Conservation (phyloP, 2,888 invertebrate species). For the Chrysolina haemoptera region DNA sequence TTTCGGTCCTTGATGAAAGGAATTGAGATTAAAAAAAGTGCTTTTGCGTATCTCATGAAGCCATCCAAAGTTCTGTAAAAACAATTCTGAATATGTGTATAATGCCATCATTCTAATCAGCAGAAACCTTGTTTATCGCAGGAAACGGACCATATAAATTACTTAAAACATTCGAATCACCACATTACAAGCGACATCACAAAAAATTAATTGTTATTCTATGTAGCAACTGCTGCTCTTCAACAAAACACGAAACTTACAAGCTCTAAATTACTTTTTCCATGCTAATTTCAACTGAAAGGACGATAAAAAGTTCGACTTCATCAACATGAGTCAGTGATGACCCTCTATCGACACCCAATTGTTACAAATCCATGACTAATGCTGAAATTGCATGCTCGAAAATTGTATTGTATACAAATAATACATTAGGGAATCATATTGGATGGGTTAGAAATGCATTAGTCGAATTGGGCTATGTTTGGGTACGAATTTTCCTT, state of each 20-base stretch:
- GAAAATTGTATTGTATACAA: constrained; percentile 24
- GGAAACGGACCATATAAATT: no score
- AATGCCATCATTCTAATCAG: no score
- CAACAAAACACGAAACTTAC: background rate
- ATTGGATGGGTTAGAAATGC: constrained; percentile 38
- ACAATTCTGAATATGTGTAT: no score
- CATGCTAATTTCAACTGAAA: background rate
- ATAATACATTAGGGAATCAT: constrained; percentile 29
- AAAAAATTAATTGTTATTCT: constrained; percentile 24
- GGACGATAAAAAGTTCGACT: background rate
- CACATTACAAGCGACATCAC: background rate
- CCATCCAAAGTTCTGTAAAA: no score
- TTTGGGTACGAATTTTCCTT: constrained; percentile 20
- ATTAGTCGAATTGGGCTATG: constrained; percentile 43
- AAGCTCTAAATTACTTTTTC: background rate
- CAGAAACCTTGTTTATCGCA: no score
- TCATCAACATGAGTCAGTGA: constrained; percentile 10
- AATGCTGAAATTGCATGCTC: constrained; percentile 24
- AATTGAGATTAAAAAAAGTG: no score
- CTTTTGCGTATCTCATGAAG: no score
- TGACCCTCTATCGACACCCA: constrained; percentile 19
- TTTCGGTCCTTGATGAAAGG: no score
- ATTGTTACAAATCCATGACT: constrained; percentile 20
- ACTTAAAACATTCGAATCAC: constrained; percentile 7
- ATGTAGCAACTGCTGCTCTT: constrained; percentile 5